Evolutionary conservation across 2,888 invertebrate species (phyloP).

Genomic region (Apamea anceps): DNA sequence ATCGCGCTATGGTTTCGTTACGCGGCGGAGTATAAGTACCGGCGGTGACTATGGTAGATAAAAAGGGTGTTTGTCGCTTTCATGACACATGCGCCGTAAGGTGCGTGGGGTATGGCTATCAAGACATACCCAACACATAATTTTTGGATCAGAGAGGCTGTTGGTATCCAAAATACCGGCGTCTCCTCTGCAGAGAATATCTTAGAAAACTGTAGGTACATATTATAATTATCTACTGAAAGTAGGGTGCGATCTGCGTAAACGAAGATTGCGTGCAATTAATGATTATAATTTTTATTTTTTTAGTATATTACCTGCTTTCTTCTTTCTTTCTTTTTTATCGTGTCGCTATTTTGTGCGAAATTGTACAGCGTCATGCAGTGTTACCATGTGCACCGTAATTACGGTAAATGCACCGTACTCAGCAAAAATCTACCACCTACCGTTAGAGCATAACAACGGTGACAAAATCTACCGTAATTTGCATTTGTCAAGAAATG

Average conservation of each 20-base stretch:
- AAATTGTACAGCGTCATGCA: background rate
- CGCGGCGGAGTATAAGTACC: background rate
- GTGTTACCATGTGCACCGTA: too few species aligned
- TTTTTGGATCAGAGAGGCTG: slow-evolving; percentile 93
- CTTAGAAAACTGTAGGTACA: background rate
- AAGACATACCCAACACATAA: slow-evolving; percentile 96
- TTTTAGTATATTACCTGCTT: background rate
- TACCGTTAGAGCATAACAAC: too few species aligned
- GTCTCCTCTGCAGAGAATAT: slow-evolving; percentile 80
- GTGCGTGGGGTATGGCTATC: slow-evolving; percentile 95
- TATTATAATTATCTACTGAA: background rate
- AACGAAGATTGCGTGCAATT: too few species aligned
- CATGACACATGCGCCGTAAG: slow-evolving; percentile 91
- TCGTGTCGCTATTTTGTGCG: background rate
- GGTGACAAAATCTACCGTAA: too few species aligned
- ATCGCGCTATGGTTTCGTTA: slow-evolving; percentile 62
- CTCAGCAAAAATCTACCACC: too few species aligned
- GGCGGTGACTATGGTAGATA: accelerated
- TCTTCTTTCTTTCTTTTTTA: background rate
- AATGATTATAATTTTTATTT: background rate
- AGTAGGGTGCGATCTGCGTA: background rate
- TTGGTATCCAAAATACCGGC: slow-evolving; percentile 93
- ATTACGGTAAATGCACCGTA: too few species aligned
- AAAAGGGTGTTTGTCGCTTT: slow-evolving; percentile 94
- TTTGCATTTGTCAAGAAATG: too few species aligned